phyloP scores from a whole-genome alignment of 2,888 invertebrate species.

The Petrolisthes cinctipes region DNA sequence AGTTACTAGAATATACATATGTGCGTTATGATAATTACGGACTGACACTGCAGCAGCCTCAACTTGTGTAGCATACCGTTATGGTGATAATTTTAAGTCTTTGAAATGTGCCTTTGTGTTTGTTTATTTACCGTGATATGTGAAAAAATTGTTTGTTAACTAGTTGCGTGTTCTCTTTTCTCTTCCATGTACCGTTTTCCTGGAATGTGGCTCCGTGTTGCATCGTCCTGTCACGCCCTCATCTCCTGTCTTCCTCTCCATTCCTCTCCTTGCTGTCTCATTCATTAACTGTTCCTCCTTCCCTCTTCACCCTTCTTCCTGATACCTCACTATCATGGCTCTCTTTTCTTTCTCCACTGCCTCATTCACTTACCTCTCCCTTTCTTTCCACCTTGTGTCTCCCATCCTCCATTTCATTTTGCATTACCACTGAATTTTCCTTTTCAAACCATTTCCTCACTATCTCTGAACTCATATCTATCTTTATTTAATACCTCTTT shows the following conservation, averaged over 20 bases:
- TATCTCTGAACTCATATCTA: no score
- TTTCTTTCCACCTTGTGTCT: no score
- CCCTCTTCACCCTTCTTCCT: conserved; percentile 27
- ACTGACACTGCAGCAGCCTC: not conserved
- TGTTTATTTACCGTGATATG: not conserved
- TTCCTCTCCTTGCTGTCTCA: conserved; percentile 29
- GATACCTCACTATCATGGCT: conserved; percentile 23
- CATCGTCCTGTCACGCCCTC: conserved; percentile 50
- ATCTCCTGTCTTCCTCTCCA: conserved; percentile 17
- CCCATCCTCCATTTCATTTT: no score
- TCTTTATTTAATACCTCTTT: no score
- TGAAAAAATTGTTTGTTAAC: conserved; percentile 19
- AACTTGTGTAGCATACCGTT: not conserved
- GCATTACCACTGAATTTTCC: no score
- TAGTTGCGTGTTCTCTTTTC: conserved; percentile 50
- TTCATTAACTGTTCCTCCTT: conserved; percentile 32
- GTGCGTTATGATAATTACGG: not conserved
- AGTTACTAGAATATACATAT: not conserved
- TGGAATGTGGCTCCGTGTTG: conserved; percentile 61
- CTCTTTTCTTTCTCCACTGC: conserved; percentile 3
- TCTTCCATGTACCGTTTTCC: conserved; percentile 61
- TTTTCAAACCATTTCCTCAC: no score
- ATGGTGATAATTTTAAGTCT: not conserved
- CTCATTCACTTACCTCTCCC: no score
- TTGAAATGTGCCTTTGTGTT: conserved; percentile 1